These are phyloP conservation scores for Sminthurinus signatus DNA, from an alignment of 1,140 invertebrate species.

Conservation along the genomic window DNA sequence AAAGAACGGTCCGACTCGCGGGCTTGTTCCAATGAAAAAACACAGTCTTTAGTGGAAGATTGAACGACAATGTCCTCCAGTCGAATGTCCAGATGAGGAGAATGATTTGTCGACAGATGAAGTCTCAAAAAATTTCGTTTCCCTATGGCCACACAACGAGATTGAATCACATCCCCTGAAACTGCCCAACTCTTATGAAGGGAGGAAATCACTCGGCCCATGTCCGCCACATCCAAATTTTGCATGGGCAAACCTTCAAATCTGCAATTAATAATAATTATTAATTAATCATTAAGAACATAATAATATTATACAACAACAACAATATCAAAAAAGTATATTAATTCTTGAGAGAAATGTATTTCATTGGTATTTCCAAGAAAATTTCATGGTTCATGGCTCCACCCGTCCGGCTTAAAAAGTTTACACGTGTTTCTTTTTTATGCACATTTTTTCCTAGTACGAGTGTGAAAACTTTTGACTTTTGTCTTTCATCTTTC, in stretches of 20 bases:
- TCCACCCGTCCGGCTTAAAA: too few species aligned
- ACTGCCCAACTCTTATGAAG: slow-evolving; percentile 38
- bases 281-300: too few species aligned
- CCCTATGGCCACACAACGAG: slow-evolving; percentile 36
- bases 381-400: too few species aligned
- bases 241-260: slow-evolving; percentile 33
- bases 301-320: too few species aligned
- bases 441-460: too few species aligned
- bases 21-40: slow-evolving; percentile 36
- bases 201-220: slow-evolving; percentile 34
- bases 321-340: too few species aligned
- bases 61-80: slow-evolving; percentile 33
- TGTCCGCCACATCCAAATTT: slow-evolving; percentile 21
- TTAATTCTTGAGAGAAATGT: too few species aligned
- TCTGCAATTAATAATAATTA: too few species aligned
- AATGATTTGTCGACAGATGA: slow-evolving; percentile 27
- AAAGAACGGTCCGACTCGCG: slow-evolving; percentile 34
- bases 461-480: too few species aligned
- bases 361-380: too few species aligned
- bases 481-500: too few species aligned
- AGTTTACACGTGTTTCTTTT: too few species aligned
- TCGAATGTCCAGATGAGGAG: slow-evolving; percentile 26
- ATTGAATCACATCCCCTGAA: slow-evolving; percentile 36
- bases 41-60: slow-evolving; percentile 36
- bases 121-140: slow-evolving; percentile 37